Evolutionary conservation across 2,113 vertebrate species (phyloP).

Genomic region (Mesembrinibis cayennensis): DNA sequence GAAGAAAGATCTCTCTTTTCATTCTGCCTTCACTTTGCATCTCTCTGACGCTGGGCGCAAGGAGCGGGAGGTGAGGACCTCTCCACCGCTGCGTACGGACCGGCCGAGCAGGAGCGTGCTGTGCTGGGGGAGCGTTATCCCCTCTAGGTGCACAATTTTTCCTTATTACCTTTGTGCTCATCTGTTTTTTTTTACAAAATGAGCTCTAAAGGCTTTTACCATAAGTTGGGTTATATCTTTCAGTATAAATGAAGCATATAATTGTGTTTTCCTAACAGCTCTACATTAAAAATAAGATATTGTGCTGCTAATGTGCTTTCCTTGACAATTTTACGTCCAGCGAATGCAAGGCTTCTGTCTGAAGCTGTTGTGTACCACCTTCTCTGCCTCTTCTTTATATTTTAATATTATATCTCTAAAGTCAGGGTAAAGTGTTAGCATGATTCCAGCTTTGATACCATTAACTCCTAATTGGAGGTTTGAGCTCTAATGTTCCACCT

Average conservation of each 20-base stretch:
- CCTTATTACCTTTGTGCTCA: background rate
- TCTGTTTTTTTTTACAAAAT: background rate
- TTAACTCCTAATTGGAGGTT: conserved; percentile 1
- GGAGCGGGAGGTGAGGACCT: background rate
- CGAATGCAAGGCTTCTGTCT: background rate
- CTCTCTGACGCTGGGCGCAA: background rate
- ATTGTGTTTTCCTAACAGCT: conserved; percentile 67
- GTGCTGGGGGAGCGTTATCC: background rate
- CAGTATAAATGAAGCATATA: conserved; percentile 63
- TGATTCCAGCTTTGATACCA: background rate
- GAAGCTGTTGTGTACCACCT: background rate
- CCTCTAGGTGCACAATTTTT: background rate
- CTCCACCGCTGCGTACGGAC: background rate
- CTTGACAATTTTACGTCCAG: conserved; percentile 42
- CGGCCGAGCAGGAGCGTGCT: background rate
- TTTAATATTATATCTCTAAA: background rate
- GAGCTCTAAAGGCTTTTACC: background rate
- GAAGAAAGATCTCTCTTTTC: background rate
- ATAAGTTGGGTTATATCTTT: conserved; percentile 41
- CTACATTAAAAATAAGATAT: conserved; percentile 61
- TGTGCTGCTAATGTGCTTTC: conserved; percentile 45
- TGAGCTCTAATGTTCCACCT: background rate
- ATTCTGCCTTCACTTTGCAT: background rate
- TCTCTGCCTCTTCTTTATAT: background rate
- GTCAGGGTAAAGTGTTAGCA: background rate